phyloP scores from a whole-genome alignment of 23 tunicate species.

The Trididemnum miniatum region DNA sequence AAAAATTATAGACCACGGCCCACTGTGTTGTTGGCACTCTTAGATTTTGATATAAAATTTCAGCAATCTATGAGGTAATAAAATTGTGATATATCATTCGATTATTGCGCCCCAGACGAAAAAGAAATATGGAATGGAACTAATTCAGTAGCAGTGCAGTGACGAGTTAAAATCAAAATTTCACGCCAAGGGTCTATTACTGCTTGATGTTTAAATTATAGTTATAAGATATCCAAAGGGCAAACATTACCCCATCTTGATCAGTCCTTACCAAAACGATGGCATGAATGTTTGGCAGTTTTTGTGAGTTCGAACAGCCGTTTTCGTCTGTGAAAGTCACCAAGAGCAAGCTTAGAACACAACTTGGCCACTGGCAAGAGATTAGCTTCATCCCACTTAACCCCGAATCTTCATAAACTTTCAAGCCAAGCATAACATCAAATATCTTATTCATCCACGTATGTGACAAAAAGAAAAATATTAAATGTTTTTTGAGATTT shows the following conservation, averaged over 20 bases:
- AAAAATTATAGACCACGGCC: too few species aligned
- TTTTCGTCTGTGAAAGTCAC: slow-evolving; percentile 1
- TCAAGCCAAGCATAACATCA: neutral
- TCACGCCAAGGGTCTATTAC: too few species aligned
- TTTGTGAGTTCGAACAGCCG: neutral
- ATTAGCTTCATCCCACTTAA: neutral
- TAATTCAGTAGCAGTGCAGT: too few species aligned
- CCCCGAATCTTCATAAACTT: neutral
- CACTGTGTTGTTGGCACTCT: too few species aligned
- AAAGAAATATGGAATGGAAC: too few species aligned
- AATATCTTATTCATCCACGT: neutral
- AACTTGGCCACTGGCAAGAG: neutral
- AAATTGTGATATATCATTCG: too few species aligned
- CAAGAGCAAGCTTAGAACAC: neutral
- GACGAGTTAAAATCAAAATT: too few species aligned
- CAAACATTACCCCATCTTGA: neutral
- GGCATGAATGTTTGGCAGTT: neutral
- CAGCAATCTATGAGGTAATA: too few species aligned
- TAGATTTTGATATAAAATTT: too few species aligned
- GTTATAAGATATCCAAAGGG: neutral
- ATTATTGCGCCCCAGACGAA: too few species aligned
- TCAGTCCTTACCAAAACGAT: neutral
- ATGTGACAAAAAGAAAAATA: neutral
- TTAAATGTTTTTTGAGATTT: neutral
- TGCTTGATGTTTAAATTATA: neutral